Evolutionary conservation across 2,888 invertebrate genomes (phyloP).

Genomic region (Pyralis farinalis): DNA sequence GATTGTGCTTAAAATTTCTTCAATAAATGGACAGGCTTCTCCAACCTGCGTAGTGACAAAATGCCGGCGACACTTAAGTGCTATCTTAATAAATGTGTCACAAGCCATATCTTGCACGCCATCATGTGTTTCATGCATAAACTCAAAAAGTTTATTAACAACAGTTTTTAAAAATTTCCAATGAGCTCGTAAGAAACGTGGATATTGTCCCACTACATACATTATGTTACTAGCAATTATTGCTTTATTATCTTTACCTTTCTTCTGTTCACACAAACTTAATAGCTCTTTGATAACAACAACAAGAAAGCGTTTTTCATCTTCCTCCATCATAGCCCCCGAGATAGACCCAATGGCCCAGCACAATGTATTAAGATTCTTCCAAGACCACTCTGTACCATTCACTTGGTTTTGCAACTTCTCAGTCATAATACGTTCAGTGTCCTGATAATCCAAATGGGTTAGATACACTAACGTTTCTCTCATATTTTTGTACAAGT

Average conservation of each 20-base stretch:
- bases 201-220: conserved; percentile 99
- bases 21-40: conserved; percentile 98
- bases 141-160: conserved; percentile 99
- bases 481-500: conserved; percentile 99
- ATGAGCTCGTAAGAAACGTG: conserved; percentile 98
- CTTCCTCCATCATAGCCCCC: conserved; percentile 99
- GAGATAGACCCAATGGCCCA: conserved; percentile 99
- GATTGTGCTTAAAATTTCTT: conserved; percentile 97
- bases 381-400: conserved; percentile 99
- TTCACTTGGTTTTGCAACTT: conserved; percentile 99
- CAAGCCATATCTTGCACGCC: conserved; percentile 99
- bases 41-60: conserved; percentile 98
- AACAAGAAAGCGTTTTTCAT: conserved; percentile 98
- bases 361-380: conserved; percentile 98
- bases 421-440: conserved; percentile 99
- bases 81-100: conserved; percentile 99
- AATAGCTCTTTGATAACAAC: conserved; percentile 99
- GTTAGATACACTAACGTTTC: conserved; percentile 98
- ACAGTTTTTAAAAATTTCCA: conserved; percentile 99
- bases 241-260: conserved; percentile 99
- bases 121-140: conserved; percentile 99
- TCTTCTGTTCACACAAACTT: conserved; percentile 98
- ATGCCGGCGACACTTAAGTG: conserved; percentile 98
- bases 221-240: conserved; percentile 99
- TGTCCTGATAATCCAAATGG: conserved; percentile 98